These are phyloP conservation scores for Athripsodes cinereus DNA, from an alignment of 2,888 invertebrate genomes.

Conservation along the genomic window DNA sequence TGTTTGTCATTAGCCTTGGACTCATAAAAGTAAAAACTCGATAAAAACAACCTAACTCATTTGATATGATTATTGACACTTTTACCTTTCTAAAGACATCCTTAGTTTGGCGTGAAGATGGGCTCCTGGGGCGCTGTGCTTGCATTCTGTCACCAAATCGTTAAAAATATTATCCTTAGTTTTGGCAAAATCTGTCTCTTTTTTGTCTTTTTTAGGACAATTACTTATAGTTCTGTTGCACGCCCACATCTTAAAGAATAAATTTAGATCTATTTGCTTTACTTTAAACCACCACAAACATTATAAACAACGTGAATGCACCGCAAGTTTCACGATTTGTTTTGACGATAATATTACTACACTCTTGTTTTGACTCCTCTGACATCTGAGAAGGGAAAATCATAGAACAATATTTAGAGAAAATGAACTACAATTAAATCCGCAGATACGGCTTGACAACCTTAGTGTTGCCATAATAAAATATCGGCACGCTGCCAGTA, in stretches of 20 bases:
- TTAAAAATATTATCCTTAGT: conserved; percentile 45
- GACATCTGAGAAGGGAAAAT: too few species aligned
- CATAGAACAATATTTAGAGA: too few species aligned
- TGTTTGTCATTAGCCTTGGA: too few species aligned
- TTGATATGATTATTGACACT: too few species aligned
- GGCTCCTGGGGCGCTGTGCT: conserved; percentile 62
- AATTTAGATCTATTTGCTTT: not conserved
- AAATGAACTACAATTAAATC: too few species aligned
- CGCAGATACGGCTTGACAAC: too few species aligned
- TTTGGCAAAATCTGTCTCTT: conserved; percentile 10
- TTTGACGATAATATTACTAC: too few species aligned
- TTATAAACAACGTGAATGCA: not conserved
- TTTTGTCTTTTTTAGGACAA: not conserved
- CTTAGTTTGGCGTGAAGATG: conserved; percentile 47
- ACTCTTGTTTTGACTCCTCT: too few species aligned
- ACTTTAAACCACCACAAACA: not conserved
- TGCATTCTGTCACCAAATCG: conserved; percentile 62
- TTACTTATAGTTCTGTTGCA: conserved; percentile 5
- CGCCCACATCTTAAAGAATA: conserved; percentile 12
- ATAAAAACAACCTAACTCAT: too few species aligned
- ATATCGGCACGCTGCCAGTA: too few species aligned
- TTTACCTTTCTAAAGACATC: conserved; percentile 39
- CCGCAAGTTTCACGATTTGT: not conserved
- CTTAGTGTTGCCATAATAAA: too few species aligned
- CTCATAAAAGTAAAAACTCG: too few species aligned